These are phyloP conservation scores for Planiliza haematocheilus DNA, from an alignment of 2,113 vertebrate species.

Conservation along the genomic window DNA sequence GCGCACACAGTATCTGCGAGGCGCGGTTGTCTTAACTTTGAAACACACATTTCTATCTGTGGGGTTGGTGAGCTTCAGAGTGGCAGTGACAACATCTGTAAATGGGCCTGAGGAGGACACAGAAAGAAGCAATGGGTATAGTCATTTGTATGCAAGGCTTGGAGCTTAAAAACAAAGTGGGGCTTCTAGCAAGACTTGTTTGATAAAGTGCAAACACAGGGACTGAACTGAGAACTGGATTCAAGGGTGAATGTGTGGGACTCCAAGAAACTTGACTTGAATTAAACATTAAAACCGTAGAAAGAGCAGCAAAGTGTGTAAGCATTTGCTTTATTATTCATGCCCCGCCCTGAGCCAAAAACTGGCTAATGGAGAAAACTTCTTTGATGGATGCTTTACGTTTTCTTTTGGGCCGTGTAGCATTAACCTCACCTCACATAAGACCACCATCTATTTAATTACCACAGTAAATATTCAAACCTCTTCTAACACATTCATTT, in stretches of 20 bases:
- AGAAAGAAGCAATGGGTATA: conserved; percentile 33
- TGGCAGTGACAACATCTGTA: conserved; percentile 95
- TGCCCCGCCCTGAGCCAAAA: conserved; percentile 23
- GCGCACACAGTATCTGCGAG: conserved; percentile 95
- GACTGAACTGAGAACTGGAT: conserved; percentile 1
- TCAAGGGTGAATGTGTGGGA: background rate
- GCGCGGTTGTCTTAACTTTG: conserved; percentile 98
- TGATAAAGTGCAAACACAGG: background rate
- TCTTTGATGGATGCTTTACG: background rate
- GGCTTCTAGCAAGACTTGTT: background rate
- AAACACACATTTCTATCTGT: conserved; percentile 95
- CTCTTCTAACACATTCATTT: background rate
- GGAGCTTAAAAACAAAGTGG: background rate
- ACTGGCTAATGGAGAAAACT: conserved; percentile 11
- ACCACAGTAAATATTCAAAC: background rate
- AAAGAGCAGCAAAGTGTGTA: conserved; percentile 20
- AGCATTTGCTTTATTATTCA: conserved; percentile 13
- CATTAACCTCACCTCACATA: background rate
- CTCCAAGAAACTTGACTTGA: background rate
- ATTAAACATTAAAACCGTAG: conserved; percentile 7
- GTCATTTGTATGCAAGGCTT: background rate
- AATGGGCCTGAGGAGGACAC: conserved; percentile 87
- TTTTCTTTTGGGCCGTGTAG: background rate
- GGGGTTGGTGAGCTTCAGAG: conserved; percentile 93
- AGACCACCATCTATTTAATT: background rate